Evolutionary conservation across 2,113 vertebrate species (phyloP), one percentile per base, ranked within the genome.

Genomic region (Calonectris borealis): DNA sequence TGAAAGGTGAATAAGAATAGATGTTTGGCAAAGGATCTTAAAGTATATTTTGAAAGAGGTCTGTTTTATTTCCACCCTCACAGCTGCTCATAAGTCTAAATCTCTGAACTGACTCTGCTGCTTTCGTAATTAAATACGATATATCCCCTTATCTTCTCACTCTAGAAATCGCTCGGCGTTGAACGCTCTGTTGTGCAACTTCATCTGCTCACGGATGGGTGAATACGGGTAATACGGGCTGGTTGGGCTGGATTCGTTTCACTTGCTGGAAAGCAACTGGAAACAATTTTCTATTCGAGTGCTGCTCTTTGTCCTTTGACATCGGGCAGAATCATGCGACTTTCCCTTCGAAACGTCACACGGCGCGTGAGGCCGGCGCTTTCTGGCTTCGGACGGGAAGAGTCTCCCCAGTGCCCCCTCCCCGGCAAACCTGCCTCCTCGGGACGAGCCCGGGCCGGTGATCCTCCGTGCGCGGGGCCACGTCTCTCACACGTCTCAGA

Each of bases 1-100:
- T 20, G 26, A 86, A 93, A 95, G 91, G 93, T 95, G 91, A 92
- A 60, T 46, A 92, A 81, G 83, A 73, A 89, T 91, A 88, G 38
- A 60, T 72, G 77, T 85, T 93, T 96, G 94, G 93, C 89, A 92
- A 82, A 78, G 46, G 89, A 89, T 81, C 60, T 85, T 87, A 85
- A 48, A 88, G 69, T 48, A 16, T 36, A 78, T 95, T 96, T 90
- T 90, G 83, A 83, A 96, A 95, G 77, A 93, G 32, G 7, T 60
- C 75, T 91, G 77, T 19, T 93, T 88, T 34, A 34, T 93, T 94
- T 96, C 81, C 86, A 62, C 54, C 34, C 73, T 82, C 24, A 9
- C 46, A 55, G 72, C 76, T 89, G 54, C 88, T 96, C 75, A 0
- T 32, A 66, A 91, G 40, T 71, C 85, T 68, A 44, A 96, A 79